Percentiles rank a stretch among this genome's conserved stretches.
Conservation (phyloP, 2,888 invertebrate species). For the Limenitis camilla region DNA sequence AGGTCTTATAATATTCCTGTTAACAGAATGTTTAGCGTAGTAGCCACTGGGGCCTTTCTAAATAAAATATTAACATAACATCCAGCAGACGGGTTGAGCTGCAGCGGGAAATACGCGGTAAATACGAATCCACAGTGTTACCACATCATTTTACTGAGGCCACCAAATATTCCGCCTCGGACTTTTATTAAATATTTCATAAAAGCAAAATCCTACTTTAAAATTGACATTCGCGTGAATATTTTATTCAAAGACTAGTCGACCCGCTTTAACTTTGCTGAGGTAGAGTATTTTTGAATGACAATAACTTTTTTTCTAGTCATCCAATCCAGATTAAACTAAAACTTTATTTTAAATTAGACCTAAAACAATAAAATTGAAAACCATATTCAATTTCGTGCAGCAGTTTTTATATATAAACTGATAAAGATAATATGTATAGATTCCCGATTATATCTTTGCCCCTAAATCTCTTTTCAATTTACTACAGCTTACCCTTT, state of each 20-base stretch:
- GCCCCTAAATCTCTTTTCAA: conserved; percentile 18
- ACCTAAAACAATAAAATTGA: too few relatives aligned
- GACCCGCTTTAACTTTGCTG: conserved; percentile 2
- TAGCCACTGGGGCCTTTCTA: conserved; percentile 30
- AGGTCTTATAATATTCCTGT: neutral
- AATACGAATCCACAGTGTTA: conserved; percentile 13
- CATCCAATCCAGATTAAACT: too few relatives aligned
- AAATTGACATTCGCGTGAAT: conserved; percentile 2
- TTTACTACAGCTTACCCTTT: conserved; percentile 11
- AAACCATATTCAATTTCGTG: too few relatives aligned
- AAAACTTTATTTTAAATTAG: neutral
- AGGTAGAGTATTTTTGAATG: conserved; percentile 9
- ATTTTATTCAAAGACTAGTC: conserved; percentile 1
- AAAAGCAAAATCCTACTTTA: conserved; percentile 12
- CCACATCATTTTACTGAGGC: conserved; percentile 18
- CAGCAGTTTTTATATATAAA: too few relatives aligned
- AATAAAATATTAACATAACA: conserved; percentile 47
- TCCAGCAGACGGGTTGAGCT: conserved; percentile 15
- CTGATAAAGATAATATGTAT: neutral
- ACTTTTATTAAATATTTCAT: conserved; percentile 26
- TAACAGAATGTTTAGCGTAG: conserved; percentile 27
- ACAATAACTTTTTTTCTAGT: too few relatives aligned
- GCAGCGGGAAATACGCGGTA: conserved; percentile 16
- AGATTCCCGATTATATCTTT: conserved; percentile 8
- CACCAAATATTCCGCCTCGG: conserved; percentile 9